phyloP scores from a whole-genome alignment of 2,797 vertebrate species.

The Chelon labrosus region DNA sequence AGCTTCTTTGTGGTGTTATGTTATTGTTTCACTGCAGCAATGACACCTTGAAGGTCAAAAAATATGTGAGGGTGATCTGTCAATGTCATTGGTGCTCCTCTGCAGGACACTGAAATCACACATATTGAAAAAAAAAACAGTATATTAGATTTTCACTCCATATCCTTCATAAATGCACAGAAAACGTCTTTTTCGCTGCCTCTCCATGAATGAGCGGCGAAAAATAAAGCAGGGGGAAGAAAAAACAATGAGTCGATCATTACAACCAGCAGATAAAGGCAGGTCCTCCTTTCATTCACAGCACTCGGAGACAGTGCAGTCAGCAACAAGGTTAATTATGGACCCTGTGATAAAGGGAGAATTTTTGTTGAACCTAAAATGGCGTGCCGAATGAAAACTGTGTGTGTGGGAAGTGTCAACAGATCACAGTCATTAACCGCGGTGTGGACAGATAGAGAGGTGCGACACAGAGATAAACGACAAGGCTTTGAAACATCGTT shows the following conservation, averaged over 20 bases:
- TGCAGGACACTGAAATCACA: background rate
- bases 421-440: slow-evolving; percentile 30
- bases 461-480: slow-evolving; percentile 16
- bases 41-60: background rate
- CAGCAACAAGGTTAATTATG: slow-evolving; percentile 26
- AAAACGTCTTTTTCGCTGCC: background rate
- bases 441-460: background rate
- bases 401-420: slow-evolving; percentile 1
- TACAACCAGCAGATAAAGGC: background rate
- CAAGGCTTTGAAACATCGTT: slow-evolving; percentile 7
- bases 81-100: background rate
- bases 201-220: background rate
- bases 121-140: background rate
- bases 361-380: slow-evolving; percentile 11
- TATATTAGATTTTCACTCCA: slow-evolving; percentile 14
- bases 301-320: background rate
- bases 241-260: too few species aligned
- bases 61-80: background rate
- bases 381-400: slow-evolving; percentile 11
- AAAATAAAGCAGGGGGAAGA: background rate
- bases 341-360: slow-evolving; percentile 5
- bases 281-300: background rate
- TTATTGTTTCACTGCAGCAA: background rate
- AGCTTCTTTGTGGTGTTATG: background rate
- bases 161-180: background rate